Conservation (phyloP, 2,888 invertebrate species). For the Silvanus unidentatus region DNA sequence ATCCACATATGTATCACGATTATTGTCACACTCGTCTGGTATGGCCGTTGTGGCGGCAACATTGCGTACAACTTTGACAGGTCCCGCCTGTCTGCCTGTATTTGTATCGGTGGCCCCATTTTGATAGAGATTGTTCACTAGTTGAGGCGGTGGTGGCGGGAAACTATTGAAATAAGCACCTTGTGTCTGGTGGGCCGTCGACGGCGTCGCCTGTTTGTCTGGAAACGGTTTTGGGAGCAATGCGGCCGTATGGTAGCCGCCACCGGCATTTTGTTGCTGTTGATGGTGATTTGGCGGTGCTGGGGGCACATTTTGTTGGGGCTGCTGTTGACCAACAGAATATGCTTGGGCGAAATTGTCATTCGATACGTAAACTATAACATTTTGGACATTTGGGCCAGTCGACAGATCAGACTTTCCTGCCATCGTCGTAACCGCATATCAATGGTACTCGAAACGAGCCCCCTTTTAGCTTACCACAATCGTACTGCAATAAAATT, state of each 20-base stretch:
- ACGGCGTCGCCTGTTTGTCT: constrained; percentile 23
- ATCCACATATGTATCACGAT: constrained; percentile 33
- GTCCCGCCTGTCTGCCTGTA: neutral
- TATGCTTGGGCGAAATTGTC: constrained; percentile 53
- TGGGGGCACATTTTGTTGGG: constrained; percentile 28
- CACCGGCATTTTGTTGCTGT: constrained; percentile 43
- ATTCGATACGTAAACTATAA: constrained; percentile 54
- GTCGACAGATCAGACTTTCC: constrained; percentile 70
- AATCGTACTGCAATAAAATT: constrained; percentile 31
- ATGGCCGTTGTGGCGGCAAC: neutral
- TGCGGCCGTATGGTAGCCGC: constrained; percentile 25
- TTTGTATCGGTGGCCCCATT: constrained; percentile 23
- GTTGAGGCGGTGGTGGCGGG: constrained; percentile 22
- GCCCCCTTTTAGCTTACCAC: constrained; percentile 40
- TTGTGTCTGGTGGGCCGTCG: constrained; percentile 6
- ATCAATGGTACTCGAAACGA: constrained; percentile 60
- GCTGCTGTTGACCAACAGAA: constrained; percentile 48
- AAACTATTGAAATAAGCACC: constrained; percentile 33
- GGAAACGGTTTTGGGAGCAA: constrained; percentile 29
- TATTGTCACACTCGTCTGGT: constrained; percentile 36
- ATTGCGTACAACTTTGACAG: neutral
- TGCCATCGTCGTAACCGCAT: constrained; percentile 70
- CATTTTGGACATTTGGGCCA: constrained; percentile 50
- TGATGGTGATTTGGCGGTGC: constrained; percentile 25
- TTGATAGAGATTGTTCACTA: constrained; percentile 35